These are phyloP conservation scores for Zoanthus solanderi DNA, from an alignment of 92 coral and sea anemone species.

Conservation along the genomic window DNA sequence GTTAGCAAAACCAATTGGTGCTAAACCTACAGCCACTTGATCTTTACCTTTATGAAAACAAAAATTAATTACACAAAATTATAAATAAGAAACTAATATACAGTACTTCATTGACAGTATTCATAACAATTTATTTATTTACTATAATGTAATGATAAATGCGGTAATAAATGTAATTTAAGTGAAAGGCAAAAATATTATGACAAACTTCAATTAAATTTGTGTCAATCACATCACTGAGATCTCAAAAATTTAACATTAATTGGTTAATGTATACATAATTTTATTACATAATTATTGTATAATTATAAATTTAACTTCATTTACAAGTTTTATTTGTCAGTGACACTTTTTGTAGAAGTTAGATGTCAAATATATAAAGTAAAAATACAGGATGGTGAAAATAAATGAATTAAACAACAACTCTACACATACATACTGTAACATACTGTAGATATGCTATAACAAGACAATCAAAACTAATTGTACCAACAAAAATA, in stretches of 20 bases:
- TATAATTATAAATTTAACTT: not conserved
- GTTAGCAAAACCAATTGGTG: conserved; percentile 53
- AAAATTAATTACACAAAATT: too few relatives aligned
- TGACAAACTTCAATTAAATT: not conserved
- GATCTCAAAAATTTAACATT: not conserved
- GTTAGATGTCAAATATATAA: not conserved
- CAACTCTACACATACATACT: not conserved
- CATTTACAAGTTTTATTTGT: not conserved
- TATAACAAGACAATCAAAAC: not conserved
- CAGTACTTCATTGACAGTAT: not conserved
- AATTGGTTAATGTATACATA: not conserved
- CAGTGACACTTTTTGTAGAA: not conserved
- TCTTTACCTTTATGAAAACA: conserved; percentile 31
- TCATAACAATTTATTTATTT: not conserved
- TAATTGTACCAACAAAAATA: not conserved
- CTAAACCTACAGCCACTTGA: conserved; percentile 70
- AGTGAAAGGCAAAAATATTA: not conserved
- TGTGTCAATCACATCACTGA: not conserved
- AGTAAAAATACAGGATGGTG: not conserved
- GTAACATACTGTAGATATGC: not conserved
- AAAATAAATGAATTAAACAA: not conserved
- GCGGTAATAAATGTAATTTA: not conserved
- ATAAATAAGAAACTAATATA: not conserved
- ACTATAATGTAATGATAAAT: not conserved
- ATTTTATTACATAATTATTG: not conserved